Evolutionary conservation across 2,797 vertebrate genomes (phyloP).

Genomic region (Oryzias dopingdopingensis): DNA sequence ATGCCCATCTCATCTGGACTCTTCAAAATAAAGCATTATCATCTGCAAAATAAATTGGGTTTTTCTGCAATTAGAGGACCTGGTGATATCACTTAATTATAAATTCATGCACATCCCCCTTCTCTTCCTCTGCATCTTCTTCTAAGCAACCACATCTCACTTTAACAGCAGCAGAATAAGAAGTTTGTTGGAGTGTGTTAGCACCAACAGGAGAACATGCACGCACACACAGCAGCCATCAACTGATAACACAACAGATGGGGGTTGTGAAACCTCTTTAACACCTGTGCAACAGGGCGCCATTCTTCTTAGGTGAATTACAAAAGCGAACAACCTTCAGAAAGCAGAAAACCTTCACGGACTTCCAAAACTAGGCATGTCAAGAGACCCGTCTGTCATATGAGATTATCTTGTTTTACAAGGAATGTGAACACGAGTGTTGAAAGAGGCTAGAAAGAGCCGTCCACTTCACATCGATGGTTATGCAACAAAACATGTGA

Average conservation of each 20-base stretch:
- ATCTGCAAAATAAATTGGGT: neutral
- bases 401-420: slow-evolving; percentile 13
- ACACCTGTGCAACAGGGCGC: slow-evolving; percentile 42
- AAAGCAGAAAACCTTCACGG: neutral
- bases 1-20: neutral
- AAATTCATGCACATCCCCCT: slow-evolving; percentile 16
- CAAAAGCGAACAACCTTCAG: slow-evolving; percentile 13
- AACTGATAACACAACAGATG: slow-evolving; percentile 53
- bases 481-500: slow-evolving; percentile 8
- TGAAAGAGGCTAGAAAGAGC: neutral
- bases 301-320: slow-evolving; percentile 51
- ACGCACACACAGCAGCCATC: slow-evolving; percentile 22
- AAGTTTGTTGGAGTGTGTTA: slow-evolving; percentile 33
- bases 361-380: slow-evolving; percentile 19
- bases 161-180: slow-evolving; percentile 47
- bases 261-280: slow-evolving; percentile 34
- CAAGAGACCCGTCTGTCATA: slow-evolving; percentile 12
- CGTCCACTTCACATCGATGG: neutral
- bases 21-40: neutral
- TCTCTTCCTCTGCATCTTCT: slow-evolving; percentile 17
- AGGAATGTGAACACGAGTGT: neutral
- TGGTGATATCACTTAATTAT: slow-evolving; percentile 27
- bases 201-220: slow-evolving; percentile 25
- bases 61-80: slow-evolving; percentile 8
- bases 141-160: slow-evolving; percentile 39